Base-by-base conservation (phyloP, 2,888 invertebrate species). In the Anthrax anthrax region DNA sequence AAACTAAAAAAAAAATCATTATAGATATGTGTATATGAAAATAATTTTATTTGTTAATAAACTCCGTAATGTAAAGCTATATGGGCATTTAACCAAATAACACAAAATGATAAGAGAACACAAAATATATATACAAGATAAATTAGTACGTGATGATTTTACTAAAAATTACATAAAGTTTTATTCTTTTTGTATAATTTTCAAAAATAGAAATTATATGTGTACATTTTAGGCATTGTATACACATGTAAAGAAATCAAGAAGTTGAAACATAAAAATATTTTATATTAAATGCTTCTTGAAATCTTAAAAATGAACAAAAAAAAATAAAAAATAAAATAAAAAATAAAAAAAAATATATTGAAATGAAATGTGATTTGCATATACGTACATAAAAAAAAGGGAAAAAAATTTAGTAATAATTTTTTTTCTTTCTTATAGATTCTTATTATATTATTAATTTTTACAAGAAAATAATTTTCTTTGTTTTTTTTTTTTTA, bases 21-120 rank as follows among this genome's bases (percentile, higher is more conserved):
- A n/a, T n/a, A n/a, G n/a, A n/a, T n/a, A n/a, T n/a, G n/a, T n/a
- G n/a, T n/a, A n/a, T n/a, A n/a, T n/a, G n/a, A n/a, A n/a, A n/a
- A n/a, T n/a, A n/a, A n/a, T n/a, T n/a, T n/a, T n/a, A n/a, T n/a
- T n/a, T n/a, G n/a, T n/a, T n/a, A n/a, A n/a, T n/a, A n/a, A n/a
- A n/a, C n/a, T n/a, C n/a, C n/a, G n/a, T 52, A 55, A 55, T 55
- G 56, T 58, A 60, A 59, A 60, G 62, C 62, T 63, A 62, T 68
- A 68, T 68, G 68, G 68, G 67, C 68, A 65, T 57, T n/a, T n/a
- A 57, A 52, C n/a, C 4, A 36, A 8, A 16, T 36, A n/a, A 16
- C 4, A n/a, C 9, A 1, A 16, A 36, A 36, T 16, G 13, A 34
- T 12, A 14, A 34, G 34, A 34, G 13, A 34, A n/a, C n/a, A n/a